Evolutionary conservation across 2,797 vertebrate genomes (phyloP), one percentile per base, ranked within the genome.

Genomic region (Myotis myotis): DNA sequence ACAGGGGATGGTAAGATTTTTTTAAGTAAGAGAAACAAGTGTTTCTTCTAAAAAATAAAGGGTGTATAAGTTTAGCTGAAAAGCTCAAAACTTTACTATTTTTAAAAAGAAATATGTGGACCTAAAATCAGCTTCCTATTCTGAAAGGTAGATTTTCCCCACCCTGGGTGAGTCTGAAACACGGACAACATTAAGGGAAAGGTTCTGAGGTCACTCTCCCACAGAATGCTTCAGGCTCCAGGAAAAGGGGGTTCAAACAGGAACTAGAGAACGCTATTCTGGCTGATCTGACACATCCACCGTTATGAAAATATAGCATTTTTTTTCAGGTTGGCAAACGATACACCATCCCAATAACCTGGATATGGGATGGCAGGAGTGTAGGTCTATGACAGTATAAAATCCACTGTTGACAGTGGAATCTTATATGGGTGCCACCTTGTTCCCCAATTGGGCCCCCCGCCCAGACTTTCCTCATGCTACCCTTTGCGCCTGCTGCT

Each of bases 11-110:
- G 16, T 16, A 12, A 22, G 23, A 7, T 55, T 64, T 90, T 22
- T 81, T 93, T 16, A 80, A 92, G 53, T 33, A 88, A 64, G 41
- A 87, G 12, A 89, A 94, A 92, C 20, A 60, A 83, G 25, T 81
- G 16, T 20, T 60, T 28, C 17, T 89, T 88, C 82, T 62, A 72
- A 3, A 41, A 74, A 38, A 41, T 49, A 76, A 87, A 74, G 3
- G 36, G 8, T 38, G 0, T 4, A 53, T 47, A 60, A 44, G 7
- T 55, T 80, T 3, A 88, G 47, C 38, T 57, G 74, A 70, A 79
- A 68, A 91, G 28, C 17, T 90, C 49, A 36, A 92, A 88, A 38
- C 28, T 64, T 49, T 17, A 47, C 70, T 86, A 23, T 36, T 78
- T 76, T 76, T 80, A 55, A 30, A 80, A 85, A 78, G 44, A 57